Base-by-base conservation (phyloP, 2,113 vertebrate genomes). In the Neomonachus schauinslandi region DNA sequence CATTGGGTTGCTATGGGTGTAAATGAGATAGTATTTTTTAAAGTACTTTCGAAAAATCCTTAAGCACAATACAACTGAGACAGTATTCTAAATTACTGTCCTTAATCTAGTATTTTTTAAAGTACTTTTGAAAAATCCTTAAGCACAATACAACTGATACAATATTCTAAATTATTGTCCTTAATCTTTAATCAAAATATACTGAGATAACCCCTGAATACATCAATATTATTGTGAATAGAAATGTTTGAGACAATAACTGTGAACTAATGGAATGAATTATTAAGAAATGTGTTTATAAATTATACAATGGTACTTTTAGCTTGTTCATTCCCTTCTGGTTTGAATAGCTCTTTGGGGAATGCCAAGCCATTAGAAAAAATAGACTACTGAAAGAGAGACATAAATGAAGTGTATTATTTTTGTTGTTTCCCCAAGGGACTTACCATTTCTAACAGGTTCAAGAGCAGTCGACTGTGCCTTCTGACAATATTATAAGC, bases 371-470 rank as follows among this genome's bases (percentile, higher is more conserved):
- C 94, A 95, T 96, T 97, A 96, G 81, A 59, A 92, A 83, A 95
- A 96, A 91, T 24, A 81, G 84, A 96, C 13, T 46, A 80, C 51
- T 42, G 49, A 46, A 79, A 95, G 93, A 83, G 72, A 80, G 49
- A 91, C 46, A 90, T 71, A 82, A 97, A 77, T 59, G 53, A 74
- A 98, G 94, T 97, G 0, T 61, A 77, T 94, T 85, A 63, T 97
- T 98, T 95, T 89, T 42, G 49, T 87, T 98, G 63, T 59, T 97
- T 96, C 31, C 76, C 95, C 7, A 26, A 94, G 15, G 21, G 92
- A 94, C 99, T 99, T 97, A 99, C 99, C 99, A 99, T 99, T 98
- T 99, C 99, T 96, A 99, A 96, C 83, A 99, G 96, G 96, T 99
- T 99, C 95, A 99, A 98, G 95, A 99, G 98, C 28, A 99, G 98